Percentiles rank a stretch among this genome's conserved stretches.
Evolutionary conservation across 53 echinoderm and acorn worm species (phyloP).

Genomic region (Astropecten irregularis): DNA sequence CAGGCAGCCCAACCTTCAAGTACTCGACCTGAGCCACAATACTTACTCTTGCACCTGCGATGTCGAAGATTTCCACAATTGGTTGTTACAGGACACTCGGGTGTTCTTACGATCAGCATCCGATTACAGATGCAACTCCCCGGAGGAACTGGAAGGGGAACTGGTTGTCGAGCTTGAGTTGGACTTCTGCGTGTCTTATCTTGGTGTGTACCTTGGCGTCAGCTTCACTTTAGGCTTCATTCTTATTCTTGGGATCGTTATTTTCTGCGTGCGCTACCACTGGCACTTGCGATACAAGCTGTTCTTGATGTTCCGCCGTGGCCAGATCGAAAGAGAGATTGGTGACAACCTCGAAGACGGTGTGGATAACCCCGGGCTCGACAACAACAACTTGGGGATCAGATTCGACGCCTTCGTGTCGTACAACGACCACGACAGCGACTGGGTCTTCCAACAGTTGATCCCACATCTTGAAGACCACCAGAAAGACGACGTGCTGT

Average conservation of each 20-base stretch:
- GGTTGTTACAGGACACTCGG: conserved; percentile 22
- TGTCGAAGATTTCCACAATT: background rate
- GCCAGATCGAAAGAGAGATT: background rate
- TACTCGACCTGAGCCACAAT: conserved; percentile 45
- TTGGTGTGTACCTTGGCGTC: conserved; percentile 25
- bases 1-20: conserved; percentile 13
- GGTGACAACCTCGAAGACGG: background rate
- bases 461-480: conserved; percentile 27
- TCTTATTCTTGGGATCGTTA: background rate
- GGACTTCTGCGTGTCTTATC: conserved; percentile 8
- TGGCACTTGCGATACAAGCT: conserved; percentile 48
- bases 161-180: background rate
- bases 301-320: conserved; percentile 32
- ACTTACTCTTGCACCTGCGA: conserved; percentile 41
- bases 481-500: background rate
- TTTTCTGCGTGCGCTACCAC: conserved; percentile 34
- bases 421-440: conserved; percentile 31
- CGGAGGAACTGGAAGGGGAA: background rate
- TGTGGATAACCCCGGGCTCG: background rate
- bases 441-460: conserved; percentile 28
- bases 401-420: conserved; percentile 32
- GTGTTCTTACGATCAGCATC: conserved; percentile 11
- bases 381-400: background rate
- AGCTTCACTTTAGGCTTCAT: background rate
- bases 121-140: conserved; percentile 14